A percentile compares a stretch with the other conserved stretches of the same genome.
Evolutionary conservation across 2,888 invertebrate genomes (phyloP).

Genomic region (Agrenia bidenticulata): DNA sequence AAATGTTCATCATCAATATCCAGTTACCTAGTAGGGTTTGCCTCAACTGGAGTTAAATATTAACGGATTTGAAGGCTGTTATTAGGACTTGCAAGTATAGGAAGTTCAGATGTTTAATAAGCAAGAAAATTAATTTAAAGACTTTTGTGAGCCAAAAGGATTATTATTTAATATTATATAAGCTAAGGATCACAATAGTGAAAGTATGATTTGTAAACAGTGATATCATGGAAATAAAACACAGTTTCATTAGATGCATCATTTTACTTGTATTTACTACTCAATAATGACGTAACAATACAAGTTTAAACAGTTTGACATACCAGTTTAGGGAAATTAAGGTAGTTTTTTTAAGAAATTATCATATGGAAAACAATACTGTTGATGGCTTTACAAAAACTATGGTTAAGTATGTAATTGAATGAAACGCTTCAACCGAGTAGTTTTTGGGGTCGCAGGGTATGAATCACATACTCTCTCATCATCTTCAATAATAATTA

Average conservation of each 20-base stretch:
- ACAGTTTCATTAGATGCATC: not conserved
- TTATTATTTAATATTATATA: too few relatives aligned
- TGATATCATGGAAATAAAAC: constrained; percentile 3
- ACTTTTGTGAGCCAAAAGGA: too few relatives aligned
- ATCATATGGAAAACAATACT: constrained; percentile 18
- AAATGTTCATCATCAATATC: too few relatives aligned
- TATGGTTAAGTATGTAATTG: constrained; percentile 7
- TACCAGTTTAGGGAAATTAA: constrained; percentile 3
- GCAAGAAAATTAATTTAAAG: too few relatives aligned
- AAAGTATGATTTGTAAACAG: too few relatives aligned
- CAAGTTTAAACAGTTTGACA: not conserved
- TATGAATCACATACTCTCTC: constrained; percentile 2
- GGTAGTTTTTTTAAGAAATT: constrained; percentile 3
- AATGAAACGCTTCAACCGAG: constrained; percentile 7
- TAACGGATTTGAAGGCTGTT: too few relatives aligned
- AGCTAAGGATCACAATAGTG: too few relatives aligned
- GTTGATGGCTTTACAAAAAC: constrained; percentile 21
- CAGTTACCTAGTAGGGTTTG: too few relatives aligned
- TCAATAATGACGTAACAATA: constrained; percentile 1
- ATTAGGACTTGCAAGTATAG: too few relatives aligned
- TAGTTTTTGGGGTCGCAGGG: not conserved
- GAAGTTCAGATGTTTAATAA: too few relatives aligned
- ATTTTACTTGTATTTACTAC: constrained; percentile 6
- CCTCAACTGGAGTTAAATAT: too few relatives aligned
- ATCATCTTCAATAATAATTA: constrained; percentile 13